Base-by-base conservation (phyloP, 2,113 vertebrate species). In the Pluvianellus socialis region DNA sequence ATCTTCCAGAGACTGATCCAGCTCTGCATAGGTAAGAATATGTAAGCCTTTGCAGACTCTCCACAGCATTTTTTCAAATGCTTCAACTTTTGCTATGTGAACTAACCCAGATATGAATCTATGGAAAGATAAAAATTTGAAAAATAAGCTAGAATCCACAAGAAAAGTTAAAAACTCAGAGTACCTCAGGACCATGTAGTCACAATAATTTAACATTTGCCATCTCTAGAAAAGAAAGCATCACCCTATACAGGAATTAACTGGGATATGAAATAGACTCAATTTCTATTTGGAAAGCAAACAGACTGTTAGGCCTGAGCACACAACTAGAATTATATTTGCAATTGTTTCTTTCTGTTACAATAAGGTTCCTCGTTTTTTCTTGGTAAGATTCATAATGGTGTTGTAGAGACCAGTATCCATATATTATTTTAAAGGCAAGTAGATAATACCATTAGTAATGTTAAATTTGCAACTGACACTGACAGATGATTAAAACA, bases 31-130 rank as follows among this genome's bases (percentile, higher is more conserved):
- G 7, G 99, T 99, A 79, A 99, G 98, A 35, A 99, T 99, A 49
- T 66, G 99, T 99, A 88, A 99, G 35, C 99, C 99, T 98, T 99
- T 99, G 94, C 99, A 99, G 17, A 98, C 99, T 85, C 99, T 98
- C 99, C 99, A 99, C 49, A 99, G 97, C 99, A 99, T 99, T 82
- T 98, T 99, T 90, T 99, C 99, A 97, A 99, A 99, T 5, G 99
- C 99, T 94, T 99, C 98, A 2, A 99, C 98, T 97, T 99, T 99
- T 62, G 97, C 96, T 87, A 98, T 98, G 84, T 99, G 98, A 97
- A 99, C 99, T 53, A 99, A 98, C 10, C 99, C 99, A 40, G 99
- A 99, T 67, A 99, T 94, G 88, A 99, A 99, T 16, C 99, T 99
- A 44, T 4, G 70, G 71, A 77, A 82, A 58, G 75, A 63, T 9